phyloP scores from a whole-genome alignment of 1,140 invertebrate genomes.

The Temnothorax longispinosus region DNA sequence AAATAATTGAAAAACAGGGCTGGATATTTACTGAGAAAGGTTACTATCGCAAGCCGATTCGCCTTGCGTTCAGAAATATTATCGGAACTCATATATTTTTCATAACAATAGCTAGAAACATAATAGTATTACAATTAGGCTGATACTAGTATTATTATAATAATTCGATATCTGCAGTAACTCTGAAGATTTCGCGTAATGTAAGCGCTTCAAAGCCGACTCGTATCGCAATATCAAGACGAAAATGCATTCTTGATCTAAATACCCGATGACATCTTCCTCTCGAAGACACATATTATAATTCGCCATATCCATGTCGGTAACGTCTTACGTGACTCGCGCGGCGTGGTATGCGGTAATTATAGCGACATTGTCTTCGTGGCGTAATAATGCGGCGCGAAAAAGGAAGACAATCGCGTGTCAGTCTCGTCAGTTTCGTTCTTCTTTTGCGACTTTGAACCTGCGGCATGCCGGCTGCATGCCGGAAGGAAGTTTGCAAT shows the following conservation, averaged over 20 bases:
- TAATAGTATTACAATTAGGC: neutral
- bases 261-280: neutral
- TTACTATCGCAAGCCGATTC: neutral
- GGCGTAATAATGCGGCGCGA: slow-evolving; percentile 7
- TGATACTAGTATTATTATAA: neutral
- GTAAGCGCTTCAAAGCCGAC: neutral
- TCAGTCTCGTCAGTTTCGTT: neutral
- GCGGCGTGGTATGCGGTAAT: slow-evolving; percentile 12
- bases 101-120: neutral
- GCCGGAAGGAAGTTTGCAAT: slow-evolving; percentile 39
- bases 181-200: neutral
- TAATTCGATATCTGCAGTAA: neutral
- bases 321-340: neutral
- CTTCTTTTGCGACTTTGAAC: slow-evolving; percentile 40
- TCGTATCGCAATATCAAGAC: neutral
- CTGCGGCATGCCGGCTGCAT: neutral
- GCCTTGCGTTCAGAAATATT: neutral
- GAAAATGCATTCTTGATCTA: neutral
- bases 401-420: slow-evolving; percentile 8
- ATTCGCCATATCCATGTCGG: neutral
- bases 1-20: slow-evolving; percentile 20
- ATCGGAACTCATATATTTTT: neutral
- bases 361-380: slow-evolving; percentile 19
- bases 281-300: neutral
- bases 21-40: neutral